These are phyloP conservation scores for Caenorhabditis zanzibari DNA, from an alignment of 2,888 invertebrate genomes.

Conservation along the genomic window DNA sequence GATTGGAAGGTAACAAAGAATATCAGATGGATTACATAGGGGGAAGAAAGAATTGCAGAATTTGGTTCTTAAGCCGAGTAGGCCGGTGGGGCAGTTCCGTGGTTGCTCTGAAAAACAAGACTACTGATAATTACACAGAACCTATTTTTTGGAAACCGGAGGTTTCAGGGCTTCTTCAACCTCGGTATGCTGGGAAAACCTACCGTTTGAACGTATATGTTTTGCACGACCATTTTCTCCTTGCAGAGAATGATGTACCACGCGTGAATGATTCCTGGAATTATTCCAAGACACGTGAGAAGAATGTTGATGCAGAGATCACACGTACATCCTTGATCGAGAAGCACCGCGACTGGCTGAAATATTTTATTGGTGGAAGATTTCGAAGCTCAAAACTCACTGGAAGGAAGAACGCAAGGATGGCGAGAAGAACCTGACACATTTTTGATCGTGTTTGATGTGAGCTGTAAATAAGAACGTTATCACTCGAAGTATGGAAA, in stretches of 20 bases:
- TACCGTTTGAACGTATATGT: conserved; percentile 62
- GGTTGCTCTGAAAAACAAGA: conserved; percentile 41
- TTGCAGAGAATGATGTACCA: conserved; percentile 63
- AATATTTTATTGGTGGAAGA: neutral
- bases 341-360: conserved; percentile 68
- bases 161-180: neutral
- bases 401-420: conserved; percentile 61
- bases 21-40: conserved; percentile 1
- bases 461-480: neutral
- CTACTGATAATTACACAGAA: neutral
- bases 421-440: conserved; percentile 59
- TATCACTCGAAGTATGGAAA: neutral
- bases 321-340: conserved; percentile 61
- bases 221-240: conserved; percentile 44
- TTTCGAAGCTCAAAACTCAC: conserved; percentile 40
- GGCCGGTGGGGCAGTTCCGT: conserved; percentile 63
- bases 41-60: neutral
- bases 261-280: conserved; percentile 67
- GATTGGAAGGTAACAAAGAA: conserved; percentile 7
- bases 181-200: too few species aligned
- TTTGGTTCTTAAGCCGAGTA: conserved; percentile 31
- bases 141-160: neutral
- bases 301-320: conserved; percentile 62
- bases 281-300: conserved; percentile 46
- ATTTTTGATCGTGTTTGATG: conserved; percentile 18